Conservation (phyloP, 1,140 invertebrate species). For the Drosophila cardini region DNA sequence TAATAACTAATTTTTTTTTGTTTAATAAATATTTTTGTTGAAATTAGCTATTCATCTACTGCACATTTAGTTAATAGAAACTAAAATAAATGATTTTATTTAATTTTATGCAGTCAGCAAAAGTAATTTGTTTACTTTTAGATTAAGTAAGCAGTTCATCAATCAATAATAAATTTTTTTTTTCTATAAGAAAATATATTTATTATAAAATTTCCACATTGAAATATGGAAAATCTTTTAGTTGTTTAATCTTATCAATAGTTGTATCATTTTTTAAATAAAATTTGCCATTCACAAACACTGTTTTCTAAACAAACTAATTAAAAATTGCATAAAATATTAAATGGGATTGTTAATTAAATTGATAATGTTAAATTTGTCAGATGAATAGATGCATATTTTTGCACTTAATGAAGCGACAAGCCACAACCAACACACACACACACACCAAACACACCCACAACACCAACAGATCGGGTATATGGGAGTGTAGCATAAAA, state of each 20-base stretch:
- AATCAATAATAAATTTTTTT: too few species aligned
- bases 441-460: not conserved
- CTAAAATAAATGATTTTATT: too few species aligned
- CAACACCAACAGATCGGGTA: not conserved
- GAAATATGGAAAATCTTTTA: not conserved
- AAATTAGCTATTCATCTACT: too few species aligned
- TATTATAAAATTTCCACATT: too few species aligned
- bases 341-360: constrained; percentile 37
- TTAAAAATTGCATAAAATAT: constrained; percentile 18
- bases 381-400: constrained; percentile 45
- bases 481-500: constrained; percentile 18
- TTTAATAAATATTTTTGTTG: too few species aligned
- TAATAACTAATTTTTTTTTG: too few species aligned
- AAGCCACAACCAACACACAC: constrained; percentile 3
- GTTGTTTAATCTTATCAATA: not conserved
- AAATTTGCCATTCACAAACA: constrained; percentile 7
- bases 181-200: too few species aligned
- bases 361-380: constrained; percentile 27
- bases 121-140: too few species aligned
- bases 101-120: too few species aligned
- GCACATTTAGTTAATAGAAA: too few species aligned
- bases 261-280: not conserved
- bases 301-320: not conserved
- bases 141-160: too few species aligned
- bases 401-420: constrained; percentile 65